Evolutionary conservation across 2,888 invertebrate species (phyloP).

Genomic region (Athetis lepigone): DNA sequence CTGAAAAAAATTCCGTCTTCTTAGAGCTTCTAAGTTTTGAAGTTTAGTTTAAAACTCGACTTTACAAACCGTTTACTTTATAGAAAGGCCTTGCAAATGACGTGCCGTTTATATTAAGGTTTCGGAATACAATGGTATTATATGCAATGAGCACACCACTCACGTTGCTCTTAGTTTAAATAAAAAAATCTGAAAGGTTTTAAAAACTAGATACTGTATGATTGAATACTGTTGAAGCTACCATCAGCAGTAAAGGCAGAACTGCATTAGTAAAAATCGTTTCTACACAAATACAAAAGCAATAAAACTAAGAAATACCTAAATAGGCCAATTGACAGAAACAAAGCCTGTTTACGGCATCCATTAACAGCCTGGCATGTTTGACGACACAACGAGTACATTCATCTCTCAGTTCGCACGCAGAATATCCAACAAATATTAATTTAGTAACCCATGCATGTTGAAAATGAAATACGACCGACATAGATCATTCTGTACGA

Average conservation of each 20-base stretch:
- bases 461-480: slow-evolving; percentile 42
- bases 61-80: slow-evolving; percentile 2
- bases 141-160: neutral
- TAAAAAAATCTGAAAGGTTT: neutral
- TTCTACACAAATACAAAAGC: slow-evolving; percentile 1
- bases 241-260: neutral
- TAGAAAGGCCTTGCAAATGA: neutral
- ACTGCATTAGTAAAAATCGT: neutral
- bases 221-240: neutral
- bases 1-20: no score
- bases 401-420: slow-evolving; percentile 33
- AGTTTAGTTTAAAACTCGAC: no score
- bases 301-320: neutral
- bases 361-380: slow-evolving; percentile 17
- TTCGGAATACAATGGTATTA: neutral
- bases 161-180: neutral
- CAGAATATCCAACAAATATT: slow-evolving; percentile 48
- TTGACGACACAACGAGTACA: slow-evolving; percentile 22
- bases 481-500: slow-evolving; percentile 41
- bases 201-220: slow-evolving; percentile 6
- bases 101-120: slow-evolving; percentile 1
- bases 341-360: slow-evolving; percentile 16
- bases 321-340: neutral
- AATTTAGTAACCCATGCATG: slow-evolving; percentile 47
- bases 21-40: no score